Base-by-base conservation (phyloP, 2,888 invertebrate genomes). In the Biston stratarius region DNA sequence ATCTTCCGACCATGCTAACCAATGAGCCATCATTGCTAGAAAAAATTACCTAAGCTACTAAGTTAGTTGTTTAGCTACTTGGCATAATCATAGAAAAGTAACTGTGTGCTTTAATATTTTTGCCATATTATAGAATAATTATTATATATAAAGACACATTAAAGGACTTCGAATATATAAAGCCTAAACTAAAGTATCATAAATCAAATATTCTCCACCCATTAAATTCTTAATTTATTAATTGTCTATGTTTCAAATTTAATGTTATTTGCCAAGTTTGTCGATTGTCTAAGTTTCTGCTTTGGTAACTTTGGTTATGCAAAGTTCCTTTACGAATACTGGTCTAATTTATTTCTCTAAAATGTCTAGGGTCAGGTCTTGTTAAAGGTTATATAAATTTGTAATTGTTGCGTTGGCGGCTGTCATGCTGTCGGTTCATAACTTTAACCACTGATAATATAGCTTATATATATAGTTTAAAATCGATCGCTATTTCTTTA, bases 151-250 rank as follows among this genome's bases (percentile, higher is more conserved):
- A n/a, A n/a, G n/a, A n/a, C n/a, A 24, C 24, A 24, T 24, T 24
- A 24, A 24, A 24, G 24, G 24, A 24, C 24, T 24, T 24, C 24
- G 24, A 24, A 3, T 24, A 24, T 24, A 24, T 24, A 24, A 24
- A 42, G 42, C 11, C 10, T 42, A 0, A 10, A n/a, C 11, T 6
- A n/a, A 11, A n/a, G 5, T n/a, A 44, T n/a, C 44, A n/a, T 12
- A 44, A 6, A 44, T 44, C n/a, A 44, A 42, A 42, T 44, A 38
- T 38, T 9, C 14, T 36, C 38, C 36, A 38, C 5, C 33, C 33
- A 56, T 48, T 57, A 55, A 48, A 48, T 36, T 9, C 56, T 49
- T 42, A 44, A 63, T 51, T 42, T 36, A 64, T 64, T 64, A 44
- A 58, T 51, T n/a, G 36, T 51, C 24, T 52, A 57, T 36, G 44